Percentiles rank a stretch among this genome's conserved stretches.
Conservation (phyloP, 2,113 vertebrate genomes). For the Trachemys scripta region DNA sequence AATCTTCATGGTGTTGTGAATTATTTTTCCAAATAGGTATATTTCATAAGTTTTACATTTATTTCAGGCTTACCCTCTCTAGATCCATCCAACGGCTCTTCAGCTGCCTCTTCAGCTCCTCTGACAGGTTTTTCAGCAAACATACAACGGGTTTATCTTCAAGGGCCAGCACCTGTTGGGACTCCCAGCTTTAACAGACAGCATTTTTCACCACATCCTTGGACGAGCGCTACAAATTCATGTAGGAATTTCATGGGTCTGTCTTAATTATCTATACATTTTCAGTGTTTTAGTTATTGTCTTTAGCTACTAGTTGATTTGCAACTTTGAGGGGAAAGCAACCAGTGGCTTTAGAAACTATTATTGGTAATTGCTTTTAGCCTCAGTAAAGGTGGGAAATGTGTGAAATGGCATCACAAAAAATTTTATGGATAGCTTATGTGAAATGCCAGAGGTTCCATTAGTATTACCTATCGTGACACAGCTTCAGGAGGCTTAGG, state of each 20-base stretch:
- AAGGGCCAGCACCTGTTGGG: conserved; percentile 90
- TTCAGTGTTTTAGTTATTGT: conserved; percentile 51
- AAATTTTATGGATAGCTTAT: background rate
- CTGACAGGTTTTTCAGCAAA: conserved; percentile 94
- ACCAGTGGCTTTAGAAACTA: conserved; percentile 45
- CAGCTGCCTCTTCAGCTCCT: conserved; percentile 86
- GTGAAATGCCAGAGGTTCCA: conserved; percentile 17
- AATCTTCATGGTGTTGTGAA: conserved; percentile 64
- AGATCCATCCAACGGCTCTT: conserved; percentile 85
- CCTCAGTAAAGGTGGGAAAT: background rate
- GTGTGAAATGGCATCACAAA: background rate
- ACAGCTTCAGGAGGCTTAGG: background rate
- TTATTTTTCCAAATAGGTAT: conserved; percentile 68
- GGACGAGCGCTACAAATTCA: conserved; percentile 96
- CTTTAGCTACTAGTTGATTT: conserved; percentile 47
- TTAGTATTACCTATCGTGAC: background rate
- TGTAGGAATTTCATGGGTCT: conserved; percentile 87
- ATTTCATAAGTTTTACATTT: conserved; percentile 77
- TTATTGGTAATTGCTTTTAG: conserved; percentile 51
- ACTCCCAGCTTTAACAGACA: conserved; percentile 98
- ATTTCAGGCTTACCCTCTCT: conserved; percentile 87
- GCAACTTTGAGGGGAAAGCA: conserved; percentile 38
- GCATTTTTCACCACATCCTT: conserved; percentile 99
- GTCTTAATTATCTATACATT: conserved; percentile 77
- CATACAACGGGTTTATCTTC: conserved; percentile 95